phyloP scores from a whole-genome alignment of 1,140 invertebrate genomes.

The Apis florea region DNA sequence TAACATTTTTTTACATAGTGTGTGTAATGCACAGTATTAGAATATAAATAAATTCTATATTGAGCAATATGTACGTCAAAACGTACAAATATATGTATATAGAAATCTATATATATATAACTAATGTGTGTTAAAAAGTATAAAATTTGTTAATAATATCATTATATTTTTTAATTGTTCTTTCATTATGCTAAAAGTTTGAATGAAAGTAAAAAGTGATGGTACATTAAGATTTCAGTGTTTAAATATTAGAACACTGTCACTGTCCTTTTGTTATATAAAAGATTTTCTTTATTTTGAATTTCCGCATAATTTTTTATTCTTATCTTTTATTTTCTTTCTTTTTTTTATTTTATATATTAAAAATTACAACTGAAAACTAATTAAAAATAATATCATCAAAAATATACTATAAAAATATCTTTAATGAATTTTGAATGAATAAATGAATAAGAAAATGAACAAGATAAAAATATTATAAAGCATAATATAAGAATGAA shows the following conservation, averaged over 20 bases:
- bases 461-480: not conserved
- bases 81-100: conserved; percentile 30
- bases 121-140: conserved; percentile 23
- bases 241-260: not conserved
- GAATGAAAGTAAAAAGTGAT: conserved; percentile 36
- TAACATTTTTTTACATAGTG: conserved; percentile 41
- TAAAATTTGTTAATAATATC: conserved; percentile 32
- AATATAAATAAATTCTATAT: conserved; percentile 6
- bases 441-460: not conserved
- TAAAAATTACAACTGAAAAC: not conserved
- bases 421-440: not conserved
- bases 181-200: conserved; percentile 35
- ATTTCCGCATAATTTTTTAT: not conserved
- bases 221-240: conserved; percentile 59
- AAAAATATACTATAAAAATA: not conserved
- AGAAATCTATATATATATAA: conserved; percentile 15
- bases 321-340: not conserved
- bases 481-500: not conserved
- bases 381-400: not conserved
- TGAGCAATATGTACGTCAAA: not conserved
- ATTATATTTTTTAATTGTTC: conserved; percentile 43
- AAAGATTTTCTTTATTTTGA: not conserved
- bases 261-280: not conserved
- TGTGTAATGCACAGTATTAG: conserved; percentile 33
- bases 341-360: not conserved